Base-by-base conservation (phyloP, 2,113 vertebrate species). In the Loxodonta africana region DNA sequence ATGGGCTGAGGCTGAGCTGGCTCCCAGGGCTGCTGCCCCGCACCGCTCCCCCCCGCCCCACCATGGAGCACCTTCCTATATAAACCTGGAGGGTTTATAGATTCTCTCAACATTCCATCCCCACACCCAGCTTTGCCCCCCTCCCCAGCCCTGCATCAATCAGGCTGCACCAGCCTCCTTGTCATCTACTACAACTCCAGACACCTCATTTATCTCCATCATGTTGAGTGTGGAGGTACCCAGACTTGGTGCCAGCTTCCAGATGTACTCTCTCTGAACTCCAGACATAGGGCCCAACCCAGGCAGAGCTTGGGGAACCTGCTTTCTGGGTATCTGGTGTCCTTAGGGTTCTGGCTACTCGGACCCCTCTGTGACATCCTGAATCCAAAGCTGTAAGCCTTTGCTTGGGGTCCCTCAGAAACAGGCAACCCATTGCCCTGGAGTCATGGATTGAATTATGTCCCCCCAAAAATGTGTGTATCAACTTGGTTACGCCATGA, bases 131-230 rank as follows among this genome's bases (percentile, higher is more conserved):
- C 65, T 67, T 88, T 41, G 23, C 62, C 37, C 62, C 28, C 76
- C 25, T 78, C 51, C 44, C 76, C 73, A 85, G n/a, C 44, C n/a
- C 73, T 81, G 78, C 25, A 41, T 83, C 73, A 25, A 11, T 83
- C 84, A 83, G 62, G 37, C 95, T 80, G 37, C 78, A 26, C 53
- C 62, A 53, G 67, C 15, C 57, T 96, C 74, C 82, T 71, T 51
- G 73, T 94, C 94, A 83, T 21, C 62, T 76, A 41, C 91, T 67
- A 23, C 37, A 76, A 86, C 60, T 80, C 86, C 76, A 89, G 88
- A 90, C 15, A 26, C 48, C 90, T 88, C 53, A 0, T 91, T 88
- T 92, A 71, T 94, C 92, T 95, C 95, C 69, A 91, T 91, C 95
- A 63, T 6, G 25, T 41, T 60, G 82, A 60, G 33, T 83, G 74